Evolutionary conservation across 1,140 invertebrate genomes (phyloP), one percentile per base, ranked within the genome.

Genomic region (Zaprionus inermis): DNA sequence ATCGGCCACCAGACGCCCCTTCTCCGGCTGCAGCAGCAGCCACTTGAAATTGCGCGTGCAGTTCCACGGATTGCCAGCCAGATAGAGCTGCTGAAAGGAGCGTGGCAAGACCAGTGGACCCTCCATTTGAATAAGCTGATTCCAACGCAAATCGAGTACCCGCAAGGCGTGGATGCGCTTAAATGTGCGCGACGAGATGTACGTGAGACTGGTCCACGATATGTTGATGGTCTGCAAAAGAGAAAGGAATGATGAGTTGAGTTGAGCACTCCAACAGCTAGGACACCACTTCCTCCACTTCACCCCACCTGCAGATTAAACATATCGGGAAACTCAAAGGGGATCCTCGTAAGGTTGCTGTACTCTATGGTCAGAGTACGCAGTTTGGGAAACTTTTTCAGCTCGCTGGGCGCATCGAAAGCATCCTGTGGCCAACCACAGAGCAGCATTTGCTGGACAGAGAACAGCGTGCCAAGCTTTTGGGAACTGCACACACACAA

Each of bases 61-160:
- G 82, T 93, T 94, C 93, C 94, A 94, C 9, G 93, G 93, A 92
- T 95, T 95, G 20, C 93, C 93, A 28, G 88, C 86, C 56, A 94
- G 73, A 73, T 93, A 91, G 16, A 94, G 63, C 1, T 92, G 72
- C 56, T 92, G 74, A 14, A 94, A 92, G 3, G 72, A 78, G 4
- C 81, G 60, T 5, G 81, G 67, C 69, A 93, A 76, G 2, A 93
- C 44, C 32, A 91, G 69, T 0, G 79, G 73, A 5, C 92, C 79
- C 52, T 93, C 86, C 36, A 94, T 79, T 9, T 91, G 78, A 4
- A 70, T 71, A 7, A 94, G 70, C 46, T 89, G 64, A 79, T 94
- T 94, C 84, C 94, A 93, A 64, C 93, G 91, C 24, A 94, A 75
- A 60, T 94, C 93, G 1, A 94, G 71, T 1, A 56, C 72, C 64